Evolutionary conservation across 2,797 vertebrate genomes (phyloP).

Genomic region (Lutjanus argentimaculatus): DNA sequence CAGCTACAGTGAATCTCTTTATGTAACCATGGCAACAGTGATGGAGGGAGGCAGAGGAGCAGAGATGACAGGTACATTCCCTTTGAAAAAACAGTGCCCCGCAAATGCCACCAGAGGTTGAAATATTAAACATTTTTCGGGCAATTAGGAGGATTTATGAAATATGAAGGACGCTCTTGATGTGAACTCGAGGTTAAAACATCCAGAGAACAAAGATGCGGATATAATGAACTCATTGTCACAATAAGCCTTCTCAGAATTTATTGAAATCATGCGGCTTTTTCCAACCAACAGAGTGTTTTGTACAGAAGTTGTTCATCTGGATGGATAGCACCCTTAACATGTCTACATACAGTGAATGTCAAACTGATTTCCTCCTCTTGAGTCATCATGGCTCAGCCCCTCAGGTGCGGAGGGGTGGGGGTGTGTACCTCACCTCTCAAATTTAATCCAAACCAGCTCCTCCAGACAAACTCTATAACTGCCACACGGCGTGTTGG

Average conservation of each 20-base stretch:
- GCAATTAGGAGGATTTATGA: slow-evolving; percentile 51
- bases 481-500: slow-evolving; percentile 6
- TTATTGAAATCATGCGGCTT: background rate
- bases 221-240: slow-evolving; percentile 20
- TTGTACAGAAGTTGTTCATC: background rate
- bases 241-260: background rate
- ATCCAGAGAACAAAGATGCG: slow-evolving; percentile 1
- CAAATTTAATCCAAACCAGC: slow-evolving; percentile 11
- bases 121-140: slow-evolving; percentile 60
- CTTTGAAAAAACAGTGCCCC: slow-evolving; percentile 43
- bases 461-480: slow-evolving; percentile 13
- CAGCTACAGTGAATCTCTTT: slow-evolving; percentile 51
- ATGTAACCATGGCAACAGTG: slow-evolving; percentile 76
- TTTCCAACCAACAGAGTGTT: background rate
- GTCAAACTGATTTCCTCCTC: background rate
- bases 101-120: slow-evolving; percentile 36
- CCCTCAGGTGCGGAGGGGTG: background rate
- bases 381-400: background rate
- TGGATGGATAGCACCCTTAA: background rate
- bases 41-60: slow-evolving; percentile 46
- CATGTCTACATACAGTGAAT: background rate
- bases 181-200: slow-evolving; percentile 23
- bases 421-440: background rate
- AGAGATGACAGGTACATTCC: slow-evolving; percentile 53
- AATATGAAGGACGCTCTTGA: slow-evolving; percentile 42